Evolutionary conservation across 2,797 vertebrate genomes (phyloP).

Genomic region (Neosalanx taihuensis): DNA sequence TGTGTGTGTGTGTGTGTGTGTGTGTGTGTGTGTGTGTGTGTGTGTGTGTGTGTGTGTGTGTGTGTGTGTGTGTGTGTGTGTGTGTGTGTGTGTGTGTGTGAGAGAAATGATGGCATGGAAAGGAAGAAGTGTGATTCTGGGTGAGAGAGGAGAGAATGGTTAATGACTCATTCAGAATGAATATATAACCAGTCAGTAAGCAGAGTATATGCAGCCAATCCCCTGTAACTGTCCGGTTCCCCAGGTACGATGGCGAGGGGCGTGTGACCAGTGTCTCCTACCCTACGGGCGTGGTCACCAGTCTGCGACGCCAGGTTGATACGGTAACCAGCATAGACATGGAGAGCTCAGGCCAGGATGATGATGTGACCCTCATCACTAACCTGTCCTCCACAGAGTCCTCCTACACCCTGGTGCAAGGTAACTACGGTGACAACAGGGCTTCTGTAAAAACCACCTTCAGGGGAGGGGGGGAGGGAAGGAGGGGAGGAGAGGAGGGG

Average conservation of each 20-base stretch:
- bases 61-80: not conserved
- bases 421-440: not conserved
- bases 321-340: slow-evolving; percentile 87
- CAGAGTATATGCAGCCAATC: not conserved
- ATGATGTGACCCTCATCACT: slow-evolving; percentile 86
- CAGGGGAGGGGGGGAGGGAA: too few relatives aligned
- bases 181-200: not conserved
- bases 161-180: too few relatives aligned
- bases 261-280: slow-evolving; percentile 86
- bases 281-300: slow-evolving; percentile 86
- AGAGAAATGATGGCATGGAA: not conserved
- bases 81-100: slow-evolving; percentile 1
- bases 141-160: not conserved
- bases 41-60: not conserved
- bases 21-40: slow-evolving; percentile 10
- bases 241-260: slow-evolving; percentile 86
- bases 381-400: slow-evolving; percentile 88
- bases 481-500: too few relatives aligned
- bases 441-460: too few relatives aligned
- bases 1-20: not conserved
- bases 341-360: slow-evolving; percentile 87
- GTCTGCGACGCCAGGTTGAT: slow-evolving; percentile 85
- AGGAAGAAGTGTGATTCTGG: not conserved
- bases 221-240: too few relatives aligned
- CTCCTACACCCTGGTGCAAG: slow-evolving; percentile 77